Conservation (phyloP, 2,113 vertebrate genomes). For the Cisticola juncidis region DNA sequence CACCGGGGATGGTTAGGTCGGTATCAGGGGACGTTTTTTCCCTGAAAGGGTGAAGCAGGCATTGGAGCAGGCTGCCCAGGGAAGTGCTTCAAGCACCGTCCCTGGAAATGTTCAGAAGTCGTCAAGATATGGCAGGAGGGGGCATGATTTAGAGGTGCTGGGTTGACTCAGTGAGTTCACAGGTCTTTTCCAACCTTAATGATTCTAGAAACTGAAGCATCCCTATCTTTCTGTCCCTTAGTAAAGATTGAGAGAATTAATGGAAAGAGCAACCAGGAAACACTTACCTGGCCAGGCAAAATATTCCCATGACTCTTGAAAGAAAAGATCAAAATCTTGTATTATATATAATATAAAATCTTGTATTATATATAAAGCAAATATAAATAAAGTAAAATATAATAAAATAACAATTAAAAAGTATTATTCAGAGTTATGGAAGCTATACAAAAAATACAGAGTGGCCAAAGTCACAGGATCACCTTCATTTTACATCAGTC, state of each 20-base stretch:
- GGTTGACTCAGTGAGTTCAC: neutral
- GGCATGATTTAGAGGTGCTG: neutral
- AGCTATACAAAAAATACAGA: neutral
- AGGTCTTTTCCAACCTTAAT: neutral
- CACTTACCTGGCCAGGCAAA: neutral
- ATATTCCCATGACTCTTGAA: neutral
- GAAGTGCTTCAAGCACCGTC: neutral
- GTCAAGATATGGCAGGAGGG: too few relatives aligned
- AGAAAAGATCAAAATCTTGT: neutral
- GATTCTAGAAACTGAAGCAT: neutral
- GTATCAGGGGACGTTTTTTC: too few relatives aligned
- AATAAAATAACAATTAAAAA: too few relatives aligned
- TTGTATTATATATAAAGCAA: neutral
- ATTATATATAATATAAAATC: neutral
- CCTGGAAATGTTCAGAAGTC: neutral
- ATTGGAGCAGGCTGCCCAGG: neutral
- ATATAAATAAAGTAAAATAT: neutral
- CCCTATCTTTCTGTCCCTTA: rapidly evolving
- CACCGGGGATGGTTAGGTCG: too few relatives aligned
- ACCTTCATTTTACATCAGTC: neutral
- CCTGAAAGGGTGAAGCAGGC: neutral
- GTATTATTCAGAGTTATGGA: neutral
- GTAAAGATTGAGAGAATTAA: neutral
- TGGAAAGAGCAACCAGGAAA: neutral
- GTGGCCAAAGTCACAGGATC: neutral